These are phyloP conservation scores for Lordiphosa mommai DNA, from an alignment of 1,140 invertebrate species.

Conservation along the genomic window DNA sequence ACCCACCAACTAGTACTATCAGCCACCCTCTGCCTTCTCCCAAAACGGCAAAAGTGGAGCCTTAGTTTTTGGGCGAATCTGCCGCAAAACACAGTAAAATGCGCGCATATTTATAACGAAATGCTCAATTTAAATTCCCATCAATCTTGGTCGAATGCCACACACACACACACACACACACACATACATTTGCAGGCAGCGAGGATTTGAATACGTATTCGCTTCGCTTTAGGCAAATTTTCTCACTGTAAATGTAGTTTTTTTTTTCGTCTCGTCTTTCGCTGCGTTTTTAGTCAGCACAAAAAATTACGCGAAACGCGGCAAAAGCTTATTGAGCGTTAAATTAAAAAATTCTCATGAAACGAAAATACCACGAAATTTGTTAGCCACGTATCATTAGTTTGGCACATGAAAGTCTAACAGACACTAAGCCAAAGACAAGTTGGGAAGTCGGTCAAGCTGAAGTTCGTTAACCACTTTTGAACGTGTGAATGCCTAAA, in stretches of 20 bases:
- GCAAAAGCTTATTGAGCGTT: slow-evolving; percentile 75
- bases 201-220: slow-evolving; percentile 19
- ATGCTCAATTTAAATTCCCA: slow-evolving; percentile 69
- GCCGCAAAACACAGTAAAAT: slow-evolving; percentile 72
- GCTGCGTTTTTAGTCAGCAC: slow-evolving; percentile 38
- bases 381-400: neutral
- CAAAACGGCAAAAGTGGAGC: neutral
- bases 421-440: no score
- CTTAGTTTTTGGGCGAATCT: slow-evolving; percentile 36
- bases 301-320: slow-evolving; percentile 38
- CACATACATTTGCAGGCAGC: neutral
- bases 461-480: no score
- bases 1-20: no score
- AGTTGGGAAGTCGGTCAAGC: no score
- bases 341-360: slow-evolving; percentile 76
- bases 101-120: slow-evolving; percentile 77
- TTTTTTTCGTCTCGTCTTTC: slow-evolving; percentile 6
- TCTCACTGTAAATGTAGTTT: neutral
- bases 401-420: neutral
- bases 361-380: slow-evolving; percentile 20
- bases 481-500: no score
- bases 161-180: slow-evolving; percentile 11
- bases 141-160: slow-evolving; percentile 44
- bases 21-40: no score
- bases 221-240: slow-evolving; percentile 11